Conservation (phyloP, 2,797 vertebrate species). For the Rachycentron canadum region DNA sequence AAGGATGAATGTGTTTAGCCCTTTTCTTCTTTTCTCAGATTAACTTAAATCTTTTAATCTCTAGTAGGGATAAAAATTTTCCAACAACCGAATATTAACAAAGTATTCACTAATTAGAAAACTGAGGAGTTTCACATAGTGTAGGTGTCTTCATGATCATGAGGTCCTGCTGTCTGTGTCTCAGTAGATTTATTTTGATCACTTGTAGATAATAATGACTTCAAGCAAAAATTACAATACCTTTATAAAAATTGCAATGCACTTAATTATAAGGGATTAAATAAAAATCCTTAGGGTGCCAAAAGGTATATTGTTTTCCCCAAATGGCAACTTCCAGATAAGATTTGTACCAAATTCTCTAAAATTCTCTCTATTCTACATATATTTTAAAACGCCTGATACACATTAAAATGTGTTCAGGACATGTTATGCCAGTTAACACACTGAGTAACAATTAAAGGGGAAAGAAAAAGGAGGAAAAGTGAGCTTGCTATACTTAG, state of each 20-base stretch:
- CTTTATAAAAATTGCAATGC: neutral
- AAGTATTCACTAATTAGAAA: no score
- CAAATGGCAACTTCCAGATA: no score
- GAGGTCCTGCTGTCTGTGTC: no score
- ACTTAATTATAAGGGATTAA: neutral
- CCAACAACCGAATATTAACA: neutral
- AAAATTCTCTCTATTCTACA: no score
- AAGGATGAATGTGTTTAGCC: neutral
- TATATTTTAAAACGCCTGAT: conserved; percentile 7
- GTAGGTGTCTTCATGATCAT: no score
- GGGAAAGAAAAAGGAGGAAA: neutral
- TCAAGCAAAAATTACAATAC: neutral
- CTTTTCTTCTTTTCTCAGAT: neutral
- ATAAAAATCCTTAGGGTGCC: no score
- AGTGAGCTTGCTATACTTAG: conserved; percentile 18
- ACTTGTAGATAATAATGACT: neutral
- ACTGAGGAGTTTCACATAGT: no score
- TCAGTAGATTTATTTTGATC: no score
- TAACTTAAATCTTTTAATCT: neutral
- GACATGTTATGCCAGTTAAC: neutral
- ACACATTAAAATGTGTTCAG: neutral
- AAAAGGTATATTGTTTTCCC: no score
- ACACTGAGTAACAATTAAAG: neutral
- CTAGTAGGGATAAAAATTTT: neutral
- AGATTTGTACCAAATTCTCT: no score